phyloP scores from a whole-genome alignment of 2,113 vertebrate genomes.

The Poecilia latipinna region DNA sequence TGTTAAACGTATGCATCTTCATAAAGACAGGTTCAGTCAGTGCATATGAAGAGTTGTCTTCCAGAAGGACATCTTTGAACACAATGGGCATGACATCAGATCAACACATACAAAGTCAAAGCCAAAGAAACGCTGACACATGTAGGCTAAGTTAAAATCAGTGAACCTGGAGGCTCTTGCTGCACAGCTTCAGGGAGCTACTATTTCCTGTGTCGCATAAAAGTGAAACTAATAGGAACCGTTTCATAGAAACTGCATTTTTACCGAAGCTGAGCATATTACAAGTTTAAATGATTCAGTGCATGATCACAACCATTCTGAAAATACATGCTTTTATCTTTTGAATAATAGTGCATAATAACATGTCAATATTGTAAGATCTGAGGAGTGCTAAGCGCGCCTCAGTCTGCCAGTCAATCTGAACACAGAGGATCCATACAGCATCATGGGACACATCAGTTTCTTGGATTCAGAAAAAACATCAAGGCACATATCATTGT shows the following conservation, averaged over 20 bases:
- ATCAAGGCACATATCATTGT: slow-evolving; percentile 47
- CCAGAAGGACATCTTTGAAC: background rate
- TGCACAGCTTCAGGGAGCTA: background rate
- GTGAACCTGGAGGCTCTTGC: background rate
- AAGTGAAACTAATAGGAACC: background rate
- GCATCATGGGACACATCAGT: background rate
- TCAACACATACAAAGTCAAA: background rate
- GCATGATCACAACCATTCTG: no score
- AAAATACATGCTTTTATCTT: background rate
- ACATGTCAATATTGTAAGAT: background rate
- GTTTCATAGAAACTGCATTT: background rate
- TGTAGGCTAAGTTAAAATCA: background rate
- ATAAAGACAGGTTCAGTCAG: background rate
- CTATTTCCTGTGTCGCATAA: background rate
- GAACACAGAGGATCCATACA: background rate
- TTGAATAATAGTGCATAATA: background rate
- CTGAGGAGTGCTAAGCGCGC: background rate
- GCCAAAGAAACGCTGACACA: background rate
- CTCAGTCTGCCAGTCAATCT: background rate
- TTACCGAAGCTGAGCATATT: background rate
- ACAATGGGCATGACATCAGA: background rate
- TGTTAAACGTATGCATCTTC: slow-evolving; percentile 6
- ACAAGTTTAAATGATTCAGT: background rate
- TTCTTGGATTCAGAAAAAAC: slow-evolving; percentile 16
- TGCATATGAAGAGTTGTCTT: slow-evolving; percentile 15